A percentile compares a stretch with the other conserved stretches of the same genome.
Evolutionary conservation across 2,113 vertebrate genomes (phyloP).

Genomic region (Petroica traversi): DNA sequence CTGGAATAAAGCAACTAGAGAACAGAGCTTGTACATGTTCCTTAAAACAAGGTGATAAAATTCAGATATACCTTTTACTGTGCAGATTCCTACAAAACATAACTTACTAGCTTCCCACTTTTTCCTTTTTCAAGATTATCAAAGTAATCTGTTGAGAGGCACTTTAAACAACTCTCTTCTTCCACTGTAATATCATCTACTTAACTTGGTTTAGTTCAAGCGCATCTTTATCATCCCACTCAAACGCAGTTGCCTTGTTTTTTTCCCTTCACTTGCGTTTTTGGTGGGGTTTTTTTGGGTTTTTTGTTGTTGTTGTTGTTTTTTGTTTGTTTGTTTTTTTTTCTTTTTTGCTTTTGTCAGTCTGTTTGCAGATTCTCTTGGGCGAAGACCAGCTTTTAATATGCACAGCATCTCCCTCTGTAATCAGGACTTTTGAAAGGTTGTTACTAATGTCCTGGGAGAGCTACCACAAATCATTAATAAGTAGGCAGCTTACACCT

Average conservation of each 20-base stretch:
- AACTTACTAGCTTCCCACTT: background rate
- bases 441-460: slow-evolving; percentile 76
- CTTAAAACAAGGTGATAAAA: background rate
- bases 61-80: background rate
- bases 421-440: slow-evolving; percentile 81
- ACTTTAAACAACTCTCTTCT: slow-evolving; percentile 2
- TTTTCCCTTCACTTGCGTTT: background rate
- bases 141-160: background rate
- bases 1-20: background rate
- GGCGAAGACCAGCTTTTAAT: slow-evolving; percentile 72
- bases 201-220: slow-evolving; percentile 51
- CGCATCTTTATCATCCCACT: slow-evolving; percentile 63
- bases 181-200: slow-evolving; percentile 14
- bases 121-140: background rate
- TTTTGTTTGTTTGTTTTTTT: too few relatives aligned
- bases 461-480: slow-evolving; percentile 71
- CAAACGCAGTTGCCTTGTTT: background rate
- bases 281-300: too few relatives aligned
- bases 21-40: background rate
- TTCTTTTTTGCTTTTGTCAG: slow-evolving; percentile 58
- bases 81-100: background rate
- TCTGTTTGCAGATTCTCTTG: slow-evolving; percentile 40
- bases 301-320: too few relatives aligned
- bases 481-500: slow-evolving; percentile 62
- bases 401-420: slow-evolving; percentile 73